A percentile compares a stretch with the other conserved stretches of the same genome.
These are phyloP conservation scores for Aurelia aurita DNA, from an alignment of 30 jellyfish, hydroid and myxozoan genomes.

Conservation along the genomic window DNA sequence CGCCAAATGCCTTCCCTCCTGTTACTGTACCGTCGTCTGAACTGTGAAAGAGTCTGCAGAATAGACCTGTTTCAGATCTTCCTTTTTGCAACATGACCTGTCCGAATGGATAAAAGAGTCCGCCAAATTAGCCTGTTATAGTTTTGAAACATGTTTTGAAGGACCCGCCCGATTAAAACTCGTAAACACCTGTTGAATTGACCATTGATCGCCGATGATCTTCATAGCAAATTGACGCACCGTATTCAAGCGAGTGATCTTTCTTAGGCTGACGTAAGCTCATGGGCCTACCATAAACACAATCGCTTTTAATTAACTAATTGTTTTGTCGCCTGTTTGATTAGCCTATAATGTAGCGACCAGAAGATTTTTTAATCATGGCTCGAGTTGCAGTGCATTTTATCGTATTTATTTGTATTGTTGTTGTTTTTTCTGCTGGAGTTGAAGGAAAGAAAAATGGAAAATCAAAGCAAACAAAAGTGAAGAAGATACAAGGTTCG, in stretches of 20 bases:
- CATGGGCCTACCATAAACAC: slow-evolving; percentile 48
- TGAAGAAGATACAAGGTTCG: slow-evolving; percentile 15
- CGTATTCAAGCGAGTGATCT: slow-evolving; percentile 65
- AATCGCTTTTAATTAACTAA: slow-evolving; percentile 4
- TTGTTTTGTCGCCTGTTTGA: slow-evolving; percentile 4
- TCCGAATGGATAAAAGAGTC: background rate
- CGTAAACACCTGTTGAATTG: slow-evolving; percentile 73
- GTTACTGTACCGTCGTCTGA: no score
- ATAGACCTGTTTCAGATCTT: background rate
- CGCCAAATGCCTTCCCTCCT: no score
- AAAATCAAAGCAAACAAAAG: slow-evolving; percentile 9
- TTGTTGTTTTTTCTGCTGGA: background rate
- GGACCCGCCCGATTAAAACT: slow-evolving; percentile 24
- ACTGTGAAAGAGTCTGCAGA: background rate
- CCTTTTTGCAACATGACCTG: no score
- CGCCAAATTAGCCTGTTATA: background rate
- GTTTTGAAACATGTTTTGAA: background rate
- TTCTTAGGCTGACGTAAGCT: slow-evolving; percentile 64
- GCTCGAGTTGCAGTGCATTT: background rate
- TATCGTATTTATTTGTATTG: background rate
- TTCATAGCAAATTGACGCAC: slow-evolving; percentile 32
- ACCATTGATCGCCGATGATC: slow-evolving; percentile 76
- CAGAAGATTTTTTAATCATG: background rate
- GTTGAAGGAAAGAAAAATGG: slow-evolving; percentile 9
- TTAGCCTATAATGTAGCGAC: background rate